Conservation (phyloP, 2,888 invertebrate genomes). For the Xanthostigma xanthostigma region DNA sequence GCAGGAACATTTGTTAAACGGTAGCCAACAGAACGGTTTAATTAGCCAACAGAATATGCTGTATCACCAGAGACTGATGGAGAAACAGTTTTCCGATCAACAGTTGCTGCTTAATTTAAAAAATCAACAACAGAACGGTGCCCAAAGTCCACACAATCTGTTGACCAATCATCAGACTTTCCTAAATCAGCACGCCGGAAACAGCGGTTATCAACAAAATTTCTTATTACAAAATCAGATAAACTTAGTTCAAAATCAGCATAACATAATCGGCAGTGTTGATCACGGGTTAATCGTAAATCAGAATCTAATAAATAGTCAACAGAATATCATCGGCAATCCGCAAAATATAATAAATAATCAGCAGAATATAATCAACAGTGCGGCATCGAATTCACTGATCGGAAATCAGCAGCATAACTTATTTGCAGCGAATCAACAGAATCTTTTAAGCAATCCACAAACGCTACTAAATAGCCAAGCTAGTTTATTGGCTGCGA, state of each 20-base stretch:
- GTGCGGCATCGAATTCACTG: slow-evolving; percentile 1
- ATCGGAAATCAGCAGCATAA: background rate
- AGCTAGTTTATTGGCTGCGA: too few relatives aligned
- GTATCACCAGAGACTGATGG: slow-evolving; percentile 25
- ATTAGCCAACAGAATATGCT: slow-evolving; percentile 12
- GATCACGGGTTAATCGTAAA: background rate
- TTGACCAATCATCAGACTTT: background rate
- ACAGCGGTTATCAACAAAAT: slow-evolving; percentile 8
- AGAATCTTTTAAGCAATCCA: background rate
- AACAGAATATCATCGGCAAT: slow-evolving; percentile 3
- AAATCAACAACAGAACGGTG: slow-evolving; percentile 10
- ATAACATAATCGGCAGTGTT: slow-evolving; percentile 3
- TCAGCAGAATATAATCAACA: slow-evolving; percentile 2
- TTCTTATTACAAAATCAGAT: slow-evolving; percentile 6
- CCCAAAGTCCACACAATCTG: slow-evolving; percentile 1
- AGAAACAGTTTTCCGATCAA: slow-evolving; percentile 18
- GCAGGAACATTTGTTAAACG: slow-evolving; percentile 5
- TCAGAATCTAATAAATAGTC: slow-evolving; percentile 1
- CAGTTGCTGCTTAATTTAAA: slow-evolving; percentile 23
- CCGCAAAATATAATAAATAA: background rate
- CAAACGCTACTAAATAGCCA: background rate
- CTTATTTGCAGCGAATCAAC: background rate
- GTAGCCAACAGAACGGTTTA: slow-evolving; percentile 1
- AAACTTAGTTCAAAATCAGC: slow-evolving; percentile 5
- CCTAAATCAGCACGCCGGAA: background rate